Evolutionary conservation across 2,797 vertebrate species (phyloP), one percentile per base, ranked within the genome.

Genomic region (Capromys pilorides): DNA sequence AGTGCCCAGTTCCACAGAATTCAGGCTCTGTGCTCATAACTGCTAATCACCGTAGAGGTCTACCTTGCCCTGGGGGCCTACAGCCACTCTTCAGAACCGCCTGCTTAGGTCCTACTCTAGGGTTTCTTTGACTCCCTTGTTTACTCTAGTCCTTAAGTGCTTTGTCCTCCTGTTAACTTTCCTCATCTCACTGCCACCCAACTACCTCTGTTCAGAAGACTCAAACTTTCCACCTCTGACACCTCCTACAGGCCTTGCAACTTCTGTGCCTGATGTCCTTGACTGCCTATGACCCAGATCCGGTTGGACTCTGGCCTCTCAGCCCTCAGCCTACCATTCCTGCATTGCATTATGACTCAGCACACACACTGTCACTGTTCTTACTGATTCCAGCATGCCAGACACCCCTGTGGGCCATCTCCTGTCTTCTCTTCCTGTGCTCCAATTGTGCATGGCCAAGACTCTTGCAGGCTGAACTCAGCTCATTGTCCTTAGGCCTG

Each of bases 381-480:
- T 64, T 22, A 1, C 1, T 21, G 41, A 33, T 0, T 12, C 28
- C 77, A 2, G 21, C 51, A 1, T 7, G 41, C 16, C 28, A 0
- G 22, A 82, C 64, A 54, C 41, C 41, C 80, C 51, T 57, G 54
- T 12, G 33, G 8, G 16, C 6, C 26, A 19, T 75, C 61, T 57
- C 54, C 61, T 36, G 81, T 77, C 18, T 66, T 71, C 33, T 49
- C 62, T 54, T 11, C 45, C 19, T 33, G 81, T 24, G 31, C 6
- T 19, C 31, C 57, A 45, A 0, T 45, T 49, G 9, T 6, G 4
- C 57, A 12, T 16, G 24, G 13, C 24, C 21, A 10, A 31, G 21
- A 77, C 61, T 26, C 80, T 59, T 49, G 80, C 45, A 49, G 81
- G 9, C 36, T 80, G 62, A 64, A n/a, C 39, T 91, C 82, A 88